Conservation (phyloP, 92 coral and sea anemone genomes). For the Meandrina meandrites region DNA sequence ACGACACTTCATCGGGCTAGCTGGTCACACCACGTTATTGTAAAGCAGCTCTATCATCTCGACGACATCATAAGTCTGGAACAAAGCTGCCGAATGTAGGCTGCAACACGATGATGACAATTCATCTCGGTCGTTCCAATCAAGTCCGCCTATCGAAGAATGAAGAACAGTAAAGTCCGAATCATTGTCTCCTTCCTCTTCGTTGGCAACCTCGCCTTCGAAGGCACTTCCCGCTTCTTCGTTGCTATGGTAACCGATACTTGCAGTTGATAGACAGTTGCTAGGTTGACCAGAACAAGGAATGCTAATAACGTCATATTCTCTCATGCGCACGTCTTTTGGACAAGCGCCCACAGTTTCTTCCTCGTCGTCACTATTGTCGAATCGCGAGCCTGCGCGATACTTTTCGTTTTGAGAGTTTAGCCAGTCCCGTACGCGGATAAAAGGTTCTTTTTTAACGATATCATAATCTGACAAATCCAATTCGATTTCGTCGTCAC, state of each 20-base stretch:
- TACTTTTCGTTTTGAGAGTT: conserved; percentile 40
- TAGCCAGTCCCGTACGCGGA: conserved; percentile 75
- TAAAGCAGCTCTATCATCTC: conserved; percentile 79
- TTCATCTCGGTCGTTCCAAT: conserved; percentile 42
- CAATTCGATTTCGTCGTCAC: conserved; percentile 73
- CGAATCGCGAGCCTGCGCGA: not conserved
- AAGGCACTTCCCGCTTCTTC: conserved; percentile 20
- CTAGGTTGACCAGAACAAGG: conserved; percentile 48
- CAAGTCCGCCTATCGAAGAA: conserved; percentile 81
- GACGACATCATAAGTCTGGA: conserved; percentile 77
- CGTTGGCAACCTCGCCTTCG: conserved; percentile 17
- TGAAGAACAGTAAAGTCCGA: conserved; percentile 81
- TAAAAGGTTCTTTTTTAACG: conserved; percentile 54
- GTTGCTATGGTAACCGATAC: conserved; percentile 40
- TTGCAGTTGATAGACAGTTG: conserved; percentile 22
- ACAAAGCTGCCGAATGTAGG: conserved; percentile 67
- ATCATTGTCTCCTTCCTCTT: conserved; percentile 39
- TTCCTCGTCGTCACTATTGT: conserved; percentile 38
- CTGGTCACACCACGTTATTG: conserved; percentile 43
- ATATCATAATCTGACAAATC: conserved; percentile 68
- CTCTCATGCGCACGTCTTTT: conserved; percentile 39
- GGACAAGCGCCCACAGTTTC: not conserved
- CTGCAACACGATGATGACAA: conserved; percentile 51
- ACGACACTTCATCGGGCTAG: not conserved
- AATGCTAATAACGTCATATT: conserved; percentile 72